phyloP scores from a whole-genome alignment of 1,140 invertebrate genomes.

The Drosophila santomea region DNA sequence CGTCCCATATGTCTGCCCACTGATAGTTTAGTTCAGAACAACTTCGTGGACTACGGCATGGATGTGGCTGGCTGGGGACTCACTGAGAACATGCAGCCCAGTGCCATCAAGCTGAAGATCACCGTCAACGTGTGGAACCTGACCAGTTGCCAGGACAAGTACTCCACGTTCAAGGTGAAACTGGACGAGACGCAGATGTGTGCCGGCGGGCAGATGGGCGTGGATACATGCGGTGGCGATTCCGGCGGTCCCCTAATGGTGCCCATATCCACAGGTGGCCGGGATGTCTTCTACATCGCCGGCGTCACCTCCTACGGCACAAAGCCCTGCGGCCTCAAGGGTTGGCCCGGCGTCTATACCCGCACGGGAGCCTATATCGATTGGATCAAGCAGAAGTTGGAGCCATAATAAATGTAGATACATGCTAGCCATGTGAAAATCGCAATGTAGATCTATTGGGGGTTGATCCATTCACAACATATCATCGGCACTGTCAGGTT shows the following conservation, averaged over 20 bases:
- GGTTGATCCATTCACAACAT: too few species aligned
- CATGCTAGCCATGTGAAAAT: too few species aligned
- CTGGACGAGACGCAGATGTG: constrained; percentile 86
- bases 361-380: constrained; percentile 88
- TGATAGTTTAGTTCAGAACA: constrained; percentile 76
- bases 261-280: constrained; percentile 11
- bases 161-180: constrained; percentile 50
- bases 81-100: constrained; percentile 87
- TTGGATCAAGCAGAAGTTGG: constrained; percentile 88
- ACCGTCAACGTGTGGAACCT: constrained; percentile 66
- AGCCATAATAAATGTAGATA: constrained; percentile 75
- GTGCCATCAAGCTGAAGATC: constrained; percentile 72
- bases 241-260: constrained; percentile 89
- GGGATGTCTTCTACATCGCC: constrained; percentile 83
- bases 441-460: too few species aligned
- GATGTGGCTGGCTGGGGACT: constrained; percentile 93
- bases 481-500: too few species aligned
- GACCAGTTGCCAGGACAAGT: constrained; percentile 53
- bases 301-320: constrained; percentile 92
- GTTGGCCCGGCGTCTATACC: constrained; percentile 92
- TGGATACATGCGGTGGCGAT: constrained; percentile 89
- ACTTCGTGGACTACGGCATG: constrained; percentile 86
- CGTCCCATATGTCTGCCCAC: constrained; percentile 93
- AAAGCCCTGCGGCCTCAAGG: constrained; percentile 88
- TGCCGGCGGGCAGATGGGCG: constrained; percentile 87